Evolutionary conservation across 2,797 vertebrate species (phyloP), one percentile per base, ranked within the genome.

Genomic region (Silurus aristotelis): DNA sequence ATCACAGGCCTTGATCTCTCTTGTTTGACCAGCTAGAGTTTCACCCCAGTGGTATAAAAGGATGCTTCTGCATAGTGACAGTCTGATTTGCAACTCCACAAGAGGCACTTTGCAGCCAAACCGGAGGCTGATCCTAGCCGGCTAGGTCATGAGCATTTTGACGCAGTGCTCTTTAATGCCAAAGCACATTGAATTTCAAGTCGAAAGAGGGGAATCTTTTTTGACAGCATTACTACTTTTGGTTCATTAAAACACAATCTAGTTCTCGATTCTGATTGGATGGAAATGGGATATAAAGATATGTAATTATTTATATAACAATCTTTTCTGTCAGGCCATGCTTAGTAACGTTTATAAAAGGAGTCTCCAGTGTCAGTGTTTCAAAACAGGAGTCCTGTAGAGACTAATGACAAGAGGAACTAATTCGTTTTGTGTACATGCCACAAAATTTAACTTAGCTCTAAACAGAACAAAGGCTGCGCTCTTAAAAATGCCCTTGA

Each of bases 31-130:
- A 52, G 63, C 70, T 86, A 75, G 73, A 48, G 85, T 80, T 83
- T 86, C 82, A 78, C 20, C 63, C 27, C 64, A 27, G 73, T n/a
- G 82, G 78, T 71, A 83, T 79, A 71, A 86, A 86, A 68, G 75
- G 58, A 72, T 19, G 12, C 75, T 43, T 61, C 82, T 64, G 58
- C 85, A 86, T 86, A 56, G 73, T 10, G 75, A 86, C 81, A 83
- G 75, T 68, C 64, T 67, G 72, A 66, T 77, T 77, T 78, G 58
- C 20, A 2, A 66, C 68, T 46, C 14, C 2, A 0, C 6, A 6
- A 27, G 56, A 75, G 70, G 43, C 56, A 66, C 84, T 58, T 84
- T 63, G 3, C 48, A 60, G 75, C 31, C 22, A 63, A 52, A 48
- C 15, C 58, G 6, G 38, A 27, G 75, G 19, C 6, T 78, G 75